Evolutionary conservation across 2,888 invertebrate species (phyloP).

Genomic region (Parnassius mnemosyne): DNA sequence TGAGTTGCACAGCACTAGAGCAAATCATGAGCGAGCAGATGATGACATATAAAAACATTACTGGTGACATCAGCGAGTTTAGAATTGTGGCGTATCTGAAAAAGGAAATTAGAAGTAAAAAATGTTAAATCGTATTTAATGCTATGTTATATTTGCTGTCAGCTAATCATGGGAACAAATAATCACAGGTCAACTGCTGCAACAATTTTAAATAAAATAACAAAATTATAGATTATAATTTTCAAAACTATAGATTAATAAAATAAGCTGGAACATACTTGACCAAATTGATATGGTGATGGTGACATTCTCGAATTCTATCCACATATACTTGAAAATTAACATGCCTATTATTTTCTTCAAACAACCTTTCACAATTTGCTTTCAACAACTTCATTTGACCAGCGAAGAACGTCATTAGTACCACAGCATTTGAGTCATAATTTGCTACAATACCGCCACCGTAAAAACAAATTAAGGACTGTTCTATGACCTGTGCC

Average conservation of each 20-base stretch:
- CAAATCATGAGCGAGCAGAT: constrained; percentile 75
- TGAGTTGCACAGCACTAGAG: constrained; percentile 65
- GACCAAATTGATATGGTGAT: constrained; percentile 52
- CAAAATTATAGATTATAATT: too few species aligned
- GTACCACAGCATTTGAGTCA: constrained; percentile 60
- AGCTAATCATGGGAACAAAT: too few species aligned
- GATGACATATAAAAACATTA: constrained; percentile 69
- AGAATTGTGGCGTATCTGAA: constrained; percentile 58
- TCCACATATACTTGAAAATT: constrained; percentile 40
- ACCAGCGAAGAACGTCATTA: constrained; percentile 68
- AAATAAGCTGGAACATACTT: constrained; percentile 41
- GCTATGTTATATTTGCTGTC: too few species aligned
- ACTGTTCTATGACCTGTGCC: constrained; percentile 46
- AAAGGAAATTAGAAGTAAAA: constrained; percentile 29
- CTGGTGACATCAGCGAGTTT: constrained; percentile 63
- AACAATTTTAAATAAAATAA: too few species aligned
- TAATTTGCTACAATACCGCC: constrained; percentile 64
- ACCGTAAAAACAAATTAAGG: constrained; percentile 58
- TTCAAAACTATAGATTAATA: too few species aligned
- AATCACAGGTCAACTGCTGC: too few species aligned
- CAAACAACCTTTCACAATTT: constrained; percentile 56
- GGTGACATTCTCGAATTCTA: constrained; percentile 53
- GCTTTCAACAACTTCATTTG: constrained; percentile 56
- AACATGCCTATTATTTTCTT: constrained; percentile 34
- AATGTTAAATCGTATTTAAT: too few species aligned